Percentiles rank a stretch among this genome's conserved stretches.
phyloP scores from a whole-genome alignment of 1,140 invertebrate genomes.

The Eulimnadia texana region DNA sequence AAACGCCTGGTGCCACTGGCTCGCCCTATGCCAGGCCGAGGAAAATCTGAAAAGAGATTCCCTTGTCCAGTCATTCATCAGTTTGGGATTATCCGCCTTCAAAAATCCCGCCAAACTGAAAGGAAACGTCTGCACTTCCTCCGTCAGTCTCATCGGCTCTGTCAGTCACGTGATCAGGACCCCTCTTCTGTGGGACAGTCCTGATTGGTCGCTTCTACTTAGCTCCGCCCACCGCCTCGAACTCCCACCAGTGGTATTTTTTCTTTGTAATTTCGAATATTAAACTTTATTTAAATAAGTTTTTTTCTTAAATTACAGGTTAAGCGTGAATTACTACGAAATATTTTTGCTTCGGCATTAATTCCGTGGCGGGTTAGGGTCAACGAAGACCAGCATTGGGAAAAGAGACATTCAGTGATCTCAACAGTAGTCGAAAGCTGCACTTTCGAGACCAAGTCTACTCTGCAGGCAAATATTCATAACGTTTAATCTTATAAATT shows the following conservation, averaged over 20 bases:
- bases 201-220: background rate
- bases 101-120: background rate
- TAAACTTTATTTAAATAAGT: background rate
- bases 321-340: background rate
- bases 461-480: background rate
- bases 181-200: background rate
- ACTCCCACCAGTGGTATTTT: background rate
- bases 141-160: background rate
- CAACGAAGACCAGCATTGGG: slow-evolving; percentile 26
- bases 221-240: background rate
- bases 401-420: slow-evolving; percentile 23
- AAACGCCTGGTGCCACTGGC: slow-evolving; percentile 50
- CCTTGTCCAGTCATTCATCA: background rate
- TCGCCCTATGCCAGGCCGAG: slow-evolving; percentile 20
- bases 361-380: background rate
- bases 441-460: background rate
- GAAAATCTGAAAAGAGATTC: background rate
- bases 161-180: background rate
- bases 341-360: slow-evolving; percentile 1
- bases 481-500: too few species aligned
- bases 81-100: background rate
- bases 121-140: background rate
- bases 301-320: background rate
- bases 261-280: background rate
- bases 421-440: slow-evolving; percentile 23